Conservation (phyloP, 2,797 vertebrate genomes). For the Pristis pectinata region DNA sequence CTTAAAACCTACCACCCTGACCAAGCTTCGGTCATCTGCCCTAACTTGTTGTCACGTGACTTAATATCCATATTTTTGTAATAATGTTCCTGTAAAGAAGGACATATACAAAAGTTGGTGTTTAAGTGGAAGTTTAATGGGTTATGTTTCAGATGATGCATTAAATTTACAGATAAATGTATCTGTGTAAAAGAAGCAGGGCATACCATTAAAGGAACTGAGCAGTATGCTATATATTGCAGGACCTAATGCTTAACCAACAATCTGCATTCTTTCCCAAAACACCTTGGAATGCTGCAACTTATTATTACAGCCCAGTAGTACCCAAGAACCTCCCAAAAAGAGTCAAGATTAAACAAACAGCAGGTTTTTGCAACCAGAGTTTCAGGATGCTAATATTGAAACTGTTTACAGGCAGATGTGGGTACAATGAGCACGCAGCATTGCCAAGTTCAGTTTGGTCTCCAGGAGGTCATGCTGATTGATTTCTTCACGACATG, state of each 20-base stretch:
- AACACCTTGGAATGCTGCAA: neutral
- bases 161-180: neutral
- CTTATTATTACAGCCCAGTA: neutral
- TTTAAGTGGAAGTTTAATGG: neutral
- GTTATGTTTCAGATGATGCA: neutral
- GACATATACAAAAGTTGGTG: too few relatives aligned
- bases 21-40: too few relatives aligned
- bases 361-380: neutral
- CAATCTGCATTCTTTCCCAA: neutral
- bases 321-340: neutral
- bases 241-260: neutral
- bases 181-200: neutral
- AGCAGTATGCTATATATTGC: neutral
- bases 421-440: neutral
- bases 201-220: neutral
- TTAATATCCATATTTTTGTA: too few relatives aligned
- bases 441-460: neutral
- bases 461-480: too few relatives aligned
- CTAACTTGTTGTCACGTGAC: too few relatives aligned
- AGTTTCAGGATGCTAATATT: neutral
- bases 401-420: neutral
- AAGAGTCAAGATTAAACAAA: slow-evolving; percentile 7
- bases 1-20: too few relatives aligned
- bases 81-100: too few relatives aligned
- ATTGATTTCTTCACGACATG: neutral